These are phyloP conservation scores for Sebastes schlegelii DNA, from an alignment of 2,113 vertebrate species.

Conservation along the genomic window DNA sequence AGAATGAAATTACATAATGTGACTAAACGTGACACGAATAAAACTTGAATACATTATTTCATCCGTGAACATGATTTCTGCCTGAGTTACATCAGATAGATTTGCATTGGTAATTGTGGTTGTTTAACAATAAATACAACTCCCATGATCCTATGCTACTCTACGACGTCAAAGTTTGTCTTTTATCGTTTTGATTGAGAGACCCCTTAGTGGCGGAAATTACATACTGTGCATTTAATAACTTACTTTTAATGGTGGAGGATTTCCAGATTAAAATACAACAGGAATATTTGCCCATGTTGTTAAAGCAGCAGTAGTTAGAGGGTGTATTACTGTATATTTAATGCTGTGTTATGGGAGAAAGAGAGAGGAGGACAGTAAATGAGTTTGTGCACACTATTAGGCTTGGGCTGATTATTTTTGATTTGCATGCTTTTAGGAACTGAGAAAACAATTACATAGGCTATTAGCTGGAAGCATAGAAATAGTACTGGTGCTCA, in stretches of 20 bases:
- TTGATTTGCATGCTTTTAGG: constrained; percentile 41
- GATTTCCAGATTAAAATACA: constrained; percentile 29
- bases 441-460: constrained; percentile 38
- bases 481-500: not conserved
- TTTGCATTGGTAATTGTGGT: not conserved
- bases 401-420: constrained; percentile 29
- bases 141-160: not conserved
- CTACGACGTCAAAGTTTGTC: not conserved
- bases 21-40: not conserved
- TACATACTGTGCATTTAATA: not conserved
- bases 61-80: not conserved
- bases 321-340: constrained; percentile 16
- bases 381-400: constrained; percentile 42
- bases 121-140: not conserved
- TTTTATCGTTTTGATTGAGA: not conserved
- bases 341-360: constrained; percentile 24
- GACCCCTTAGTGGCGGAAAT: not conserved
- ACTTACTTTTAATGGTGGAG: not conserved
- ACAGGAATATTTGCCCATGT: not conserved
- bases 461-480: constrained; percentile 34
- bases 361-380: not conserved
- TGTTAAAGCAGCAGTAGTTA: not conserved
- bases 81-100: not conserved
- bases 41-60: not conserved
- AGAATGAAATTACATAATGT: not conserved